A percentile compares a stretch with the other conserved stretches of the same genome.
Evolutionary conservation across 1,140 invertebrate species (phyloP).

Genomic region (Papilio glaucus): DNA sequence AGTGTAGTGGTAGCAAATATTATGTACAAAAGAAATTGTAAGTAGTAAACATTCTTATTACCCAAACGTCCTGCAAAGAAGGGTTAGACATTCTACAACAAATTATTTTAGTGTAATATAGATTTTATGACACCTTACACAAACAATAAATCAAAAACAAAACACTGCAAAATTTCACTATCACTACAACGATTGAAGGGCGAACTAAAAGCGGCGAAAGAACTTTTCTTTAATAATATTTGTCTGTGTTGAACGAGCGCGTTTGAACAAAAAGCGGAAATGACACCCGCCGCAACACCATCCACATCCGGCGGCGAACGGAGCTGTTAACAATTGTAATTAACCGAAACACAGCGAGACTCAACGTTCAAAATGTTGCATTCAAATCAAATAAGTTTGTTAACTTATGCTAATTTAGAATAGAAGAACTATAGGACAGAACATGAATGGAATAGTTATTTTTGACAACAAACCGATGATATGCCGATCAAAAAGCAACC

Average conservation of each 20-base stretch:
- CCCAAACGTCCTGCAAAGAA: no score
- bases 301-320: constrained; percentile 43
- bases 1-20: no score
- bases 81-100: no score
- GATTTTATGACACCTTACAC: no score
- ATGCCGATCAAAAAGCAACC: no score
- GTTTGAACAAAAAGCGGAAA: constrained; percentile 48
- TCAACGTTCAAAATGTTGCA: background rate
- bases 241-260: constrained; percentile 38
- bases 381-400: background rate
- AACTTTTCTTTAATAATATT: constrained; percentile 43
- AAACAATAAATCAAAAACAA: background rate
- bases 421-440: background rate
- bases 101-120: no score
- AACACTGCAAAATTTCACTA: background rate
- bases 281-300: constrained; percentile 41
- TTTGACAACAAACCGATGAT: no score
- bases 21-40: no score
- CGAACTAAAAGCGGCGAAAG: constrained; percentile 37
- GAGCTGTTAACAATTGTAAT: constrained; percentile 49
- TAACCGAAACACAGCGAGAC: constrained; percentile 38
- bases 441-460: background rate
- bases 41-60: no score
- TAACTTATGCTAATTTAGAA: background rate
- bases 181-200: constrained; percentile 24